A percentile compares a stretch with the other conserved stretches of the same genome.
Conservation (phyloP, 2,797 vertebrate species). For the Hydrophis major region DNA sequence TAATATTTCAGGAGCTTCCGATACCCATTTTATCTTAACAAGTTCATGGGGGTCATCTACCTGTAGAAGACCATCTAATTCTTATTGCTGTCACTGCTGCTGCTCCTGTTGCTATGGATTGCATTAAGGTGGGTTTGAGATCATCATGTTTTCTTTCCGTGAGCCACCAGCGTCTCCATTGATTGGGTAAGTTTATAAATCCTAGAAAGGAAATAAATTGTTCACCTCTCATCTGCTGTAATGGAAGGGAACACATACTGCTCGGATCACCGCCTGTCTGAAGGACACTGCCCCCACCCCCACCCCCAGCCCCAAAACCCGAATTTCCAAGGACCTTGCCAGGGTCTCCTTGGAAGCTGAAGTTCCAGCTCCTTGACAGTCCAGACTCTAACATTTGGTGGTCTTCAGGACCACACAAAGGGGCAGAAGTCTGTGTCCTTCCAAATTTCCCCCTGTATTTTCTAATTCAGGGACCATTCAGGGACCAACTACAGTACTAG, state of each 20-base stretch:
- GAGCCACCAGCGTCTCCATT: not conserved
- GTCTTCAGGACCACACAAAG: not conserved
- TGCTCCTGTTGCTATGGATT: not conserved
- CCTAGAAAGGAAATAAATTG: not conserved
- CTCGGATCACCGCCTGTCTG: not conserved
- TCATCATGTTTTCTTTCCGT: not conserved
- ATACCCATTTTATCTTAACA: not conserved
- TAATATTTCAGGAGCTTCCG: not conserved
- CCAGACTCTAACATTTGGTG: too few relatives aligned
- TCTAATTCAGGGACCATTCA: not conserved
- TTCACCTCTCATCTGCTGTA: not conserved
- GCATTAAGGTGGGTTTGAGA: not conserved
- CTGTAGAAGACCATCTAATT: not conserved
- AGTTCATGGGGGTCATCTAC: not conserved
- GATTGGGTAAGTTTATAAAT: not conserved
- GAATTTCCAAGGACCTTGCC: not conserved
- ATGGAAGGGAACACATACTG: not conserved
- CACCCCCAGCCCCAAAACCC: not conserved
- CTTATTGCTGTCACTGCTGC: not conserved
- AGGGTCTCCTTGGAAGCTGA: not conserved
- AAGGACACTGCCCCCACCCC: not conserved
- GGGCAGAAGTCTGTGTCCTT: not conserved
- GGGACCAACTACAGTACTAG: not conserved
- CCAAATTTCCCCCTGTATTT: not conserved
- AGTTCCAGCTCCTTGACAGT: not conserved